phyloP scores from a whole-genome alignment of 2,797 vertebrate species.

The Odontamblyopus rebecca region DNA sequence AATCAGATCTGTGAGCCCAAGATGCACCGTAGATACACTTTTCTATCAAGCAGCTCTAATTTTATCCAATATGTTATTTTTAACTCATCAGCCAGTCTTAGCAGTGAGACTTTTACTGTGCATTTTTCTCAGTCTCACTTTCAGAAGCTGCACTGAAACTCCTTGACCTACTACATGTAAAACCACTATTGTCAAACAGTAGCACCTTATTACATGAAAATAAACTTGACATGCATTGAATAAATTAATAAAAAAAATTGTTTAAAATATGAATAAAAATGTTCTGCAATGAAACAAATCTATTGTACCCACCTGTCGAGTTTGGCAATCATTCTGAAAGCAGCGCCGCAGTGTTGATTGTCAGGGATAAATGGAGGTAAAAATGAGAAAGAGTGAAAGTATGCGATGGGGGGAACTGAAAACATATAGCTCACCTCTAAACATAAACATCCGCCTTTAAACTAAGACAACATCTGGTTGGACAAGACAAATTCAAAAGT shows the following conservation, averaged over 20 bases:
- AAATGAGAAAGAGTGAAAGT: slow-evolving; percentile 62
- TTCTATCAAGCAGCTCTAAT: neutral
- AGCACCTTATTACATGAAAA: neutral
- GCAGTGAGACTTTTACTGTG: slow-evolving; percentile 48
- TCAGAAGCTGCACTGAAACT: slow-evolving; percentile 66
- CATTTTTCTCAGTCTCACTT: slow-evolving; percentile 68
- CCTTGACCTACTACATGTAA: slow-evolving; percentile 35
- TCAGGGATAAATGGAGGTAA: slow-evolving; percentile 59
- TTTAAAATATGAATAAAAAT: neutral
- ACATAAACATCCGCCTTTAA: slow-evolving; percentile 71
- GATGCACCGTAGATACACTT: neutral
- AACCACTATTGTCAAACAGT: slow-evolving; percentile 17
- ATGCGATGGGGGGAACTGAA: slow-evolving; percentile 61
- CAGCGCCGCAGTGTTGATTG: slow-evolving; percentile 45
- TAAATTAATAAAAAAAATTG: neutral
- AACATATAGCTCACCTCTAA: slow-evolving; percentile 61
- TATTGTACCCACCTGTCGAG: slow-evolving; percentile 82
- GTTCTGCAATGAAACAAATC: slow-evolving; percentile 15
- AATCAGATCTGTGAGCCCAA: neutral
- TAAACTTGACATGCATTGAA: neutral
- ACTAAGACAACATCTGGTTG: slow-evolving; percentile 74
- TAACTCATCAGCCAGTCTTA: slow-evolving; percentile 9
- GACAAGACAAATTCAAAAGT: slow-evolving; percentile 73
- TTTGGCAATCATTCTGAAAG: slow-evolving; percentile 81
- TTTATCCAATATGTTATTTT: neutral